These are phyloP conservation scores for Neopelma chrysocephalum DNA, from an alignment of 2,797 vertebrate species.

Conservation along the genomic window DNA sequence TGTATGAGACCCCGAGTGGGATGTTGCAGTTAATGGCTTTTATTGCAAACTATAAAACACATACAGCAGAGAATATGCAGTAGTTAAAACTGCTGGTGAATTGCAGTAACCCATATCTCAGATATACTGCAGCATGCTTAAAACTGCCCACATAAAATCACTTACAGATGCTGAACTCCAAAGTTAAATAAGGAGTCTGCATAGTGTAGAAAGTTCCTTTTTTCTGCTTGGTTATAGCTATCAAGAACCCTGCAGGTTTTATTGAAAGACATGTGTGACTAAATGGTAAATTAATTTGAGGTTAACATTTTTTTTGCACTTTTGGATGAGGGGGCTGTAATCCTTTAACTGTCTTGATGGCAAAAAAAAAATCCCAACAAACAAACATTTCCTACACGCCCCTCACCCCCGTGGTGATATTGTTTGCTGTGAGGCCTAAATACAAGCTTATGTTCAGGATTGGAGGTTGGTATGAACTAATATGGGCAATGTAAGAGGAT, in stretches of 20 bases:
- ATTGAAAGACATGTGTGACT: not conserved
- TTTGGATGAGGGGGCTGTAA: not conserved
- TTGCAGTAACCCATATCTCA: not conserved
- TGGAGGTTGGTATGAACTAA: not conserved
- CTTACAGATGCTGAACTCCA: not conserved
- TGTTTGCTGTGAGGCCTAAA: not conserved
- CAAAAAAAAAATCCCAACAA: not conserved
- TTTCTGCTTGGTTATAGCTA: not conserved
- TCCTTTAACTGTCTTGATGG: not conserved
- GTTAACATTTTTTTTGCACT: not conserved
- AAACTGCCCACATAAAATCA: not conserved
- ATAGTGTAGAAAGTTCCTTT: not conserved
- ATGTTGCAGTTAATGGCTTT: not conserved
- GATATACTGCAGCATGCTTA: not conserved
- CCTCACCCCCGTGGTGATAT: accelerated
- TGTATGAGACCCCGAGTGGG: not conserved
- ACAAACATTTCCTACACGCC: not conserved
- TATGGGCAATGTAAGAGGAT: not conserved
- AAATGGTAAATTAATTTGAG: not conserved
- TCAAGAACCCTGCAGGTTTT: not conserved
- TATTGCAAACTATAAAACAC: not conserved
- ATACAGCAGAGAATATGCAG: not conserved
- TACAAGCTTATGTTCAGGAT: not conserved
- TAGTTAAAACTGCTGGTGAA: not conserved
- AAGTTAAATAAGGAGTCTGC: not conserved